Base-by-base conservation (phyloP, 2,888 invertebrate species). In the Taphrorychus bicolor region DNA sequence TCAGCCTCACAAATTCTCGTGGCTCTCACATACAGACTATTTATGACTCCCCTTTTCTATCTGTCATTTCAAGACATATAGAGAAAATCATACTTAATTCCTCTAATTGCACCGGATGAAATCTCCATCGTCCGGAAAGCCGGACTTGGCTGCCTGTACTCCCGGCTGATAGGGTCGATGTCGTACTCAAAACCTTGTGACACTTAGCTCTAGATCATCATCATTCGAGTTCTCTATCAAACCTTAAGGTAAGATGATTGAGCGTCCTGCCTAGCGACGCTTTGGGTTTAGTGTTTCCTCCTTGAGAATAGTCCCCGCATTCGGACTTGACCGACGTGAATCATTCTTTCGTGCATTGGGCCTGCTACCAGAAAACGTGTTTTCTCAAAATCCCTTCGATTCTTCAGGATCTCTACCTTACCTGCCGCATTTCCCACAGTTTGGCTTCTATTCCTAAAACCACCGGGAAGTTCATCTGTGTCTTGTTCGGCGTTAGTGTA, bases 71-170 rank as follows among this genome's bases (percentile, higher is more conserved):
- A n/a, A n/a, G n/a, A n/a, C n/a, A 11, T n/a, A n/a, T n/a, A n/a
- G n/a, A n/a, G 7, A 52, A 52, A 18, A 19, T 5, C 7, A 4
- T 24, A 94, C 94, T 94, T 88, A 94, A 85, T 85, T 94, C 94
- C 86, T 93, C 92, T 80, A 92, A 90, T 82, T 91, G 89, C 75
- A 92, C 89, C 66, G 95, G 95, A 78, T 95, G 94, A 84, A 95
- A 95, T 82, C 91, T 93, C 77, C 75, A 95, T 95, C 73, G 95
- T 94, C 85, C 95, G 95, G 81, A 96, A 79, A 96, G 89, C 78
- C 94, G 89, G 68, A 95, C 95, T 84, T 95, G 94, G 82, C 94
- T 94, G 79, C 95, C 93, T 59, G 95, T 95, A 84, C 95, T 95
- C 80, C 95, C 95, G 70, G 95, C 95, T 76, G 95, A 95, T 80